Base-by-base conservation (phyloP, 1,140 invertebrate genomes). In the honey bee (Apis mellifera) region DNA sequence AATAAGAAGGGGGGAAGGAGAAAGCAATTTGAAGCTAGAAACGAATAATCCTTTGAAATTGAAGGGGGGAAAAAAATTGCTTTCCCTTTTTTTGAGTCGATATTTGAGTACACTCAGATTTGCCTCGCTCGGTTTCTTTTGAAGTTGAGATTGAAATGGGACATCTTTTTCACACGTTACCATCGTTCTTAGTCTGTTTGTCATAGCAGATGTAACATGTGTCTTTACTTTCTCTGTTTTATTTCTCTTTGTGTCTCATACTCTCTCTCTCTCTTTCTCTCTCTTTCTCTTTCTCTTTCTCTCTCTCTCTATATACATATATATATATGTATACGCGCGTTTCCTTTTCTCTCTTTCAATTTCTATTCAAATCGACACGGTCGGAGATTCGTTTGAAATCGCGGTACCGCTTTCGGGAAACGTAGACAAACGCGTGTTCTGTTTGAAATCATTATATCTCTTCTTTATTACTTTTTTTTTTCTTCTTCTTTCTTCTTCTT, bases 181-280 rank as follows among this genome's bases (percentile, higher is more conserved):
- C n/a, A 12, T 52, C n/a, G 13, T 21, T 55, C 21, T 66, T 74
- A 66, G 60, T 55, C 32, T 74, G 70, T 74, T 54, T n/a, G 78
- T 80, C 71, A 55, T 57, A 74, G 71, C 78, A 26, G 21, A 57
- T 65, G 42, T 79, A 60, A 79, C 68, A 55, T 74, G 50, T 74
- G 60, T 72, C 66, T 78, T 71, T 60, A 76, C 57, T 17, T 72
- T 9, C 62, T 13, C 52, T 11, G 57, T 54, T 69, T 12, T 42
- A 8, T 79, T 17, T 62, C 15, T 60, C 32, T 69, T 23, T 62
- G 21, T 70, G 4, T 70, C 8, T 78, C 60, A 59, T 15, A 42
- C 8, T 54, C 19, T 73, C 13, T 60, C 11, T 60, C 17, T 73
- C 11, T n/a, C 23, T 60, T 21, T 73, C 12, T 32, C 26, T 60